Base-by-base conservation (phyloP, 2,113 vertebrate genomes). In the Romanogobio albipinnatus region DNA sequence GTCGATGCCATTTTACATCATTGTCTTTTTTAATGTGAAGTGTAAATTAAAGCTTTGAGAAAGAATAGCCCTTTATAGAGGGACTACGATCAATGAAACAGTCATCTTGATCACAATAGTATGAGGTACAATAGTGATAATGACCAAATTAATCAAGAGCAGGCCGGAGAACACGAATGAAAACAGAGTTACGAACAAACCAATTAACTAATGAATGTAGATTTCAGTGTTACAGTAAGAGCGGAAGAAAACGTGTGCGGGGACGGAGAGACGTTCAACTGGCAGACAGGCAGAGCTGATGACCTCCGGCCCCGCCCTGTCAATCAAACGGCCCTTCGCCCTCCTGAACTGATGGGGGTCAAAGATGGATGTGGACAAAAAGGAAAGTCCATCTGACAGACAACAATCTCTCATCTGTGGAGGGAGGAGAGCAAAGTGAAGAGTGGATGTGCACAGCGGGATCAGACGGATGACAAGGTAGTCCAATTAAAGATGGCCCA, bases 271-370 rank as follows among this genome's bases (percentile, higher is more conserved):
- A 39, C 33, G 10, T 43, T 71, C 49, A 53, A 22, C 68, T 6
- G 4, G 66, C 59, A 68, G 66, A 74, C 19, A 5, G 66, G 64
- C 51, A 70, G 64, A 73, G 17, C 66, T 49, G 77, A 73, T 68
- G 74, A 85, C 84, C 66, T 76, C 29, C 19, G 47, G 33, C 19
- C 33, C 62, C 26, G 43, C 61, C 49, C 84, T 86, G 87, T 88
- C 87, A 84, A 76, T 86, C 87, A 81, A 74, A 43, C 9, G 0
- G 8, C 26, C 22, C 59, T 80, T 15, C 10, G 58, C 36, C 77
- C 78, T 45, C 43, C 64, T 71, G 66, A 82, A 58, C 64, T 73
- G 76, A 81, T 74, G 64, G 22, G 22, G 78, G 43, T 87, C 77
- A 87, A 73, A 81, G 83, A 79, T 56, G 83, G 71, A 82, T 26